Base-by-base conservation (phyloP, 2,797 vertebrate genomes). In the Silurus aristotelis region DNA sequence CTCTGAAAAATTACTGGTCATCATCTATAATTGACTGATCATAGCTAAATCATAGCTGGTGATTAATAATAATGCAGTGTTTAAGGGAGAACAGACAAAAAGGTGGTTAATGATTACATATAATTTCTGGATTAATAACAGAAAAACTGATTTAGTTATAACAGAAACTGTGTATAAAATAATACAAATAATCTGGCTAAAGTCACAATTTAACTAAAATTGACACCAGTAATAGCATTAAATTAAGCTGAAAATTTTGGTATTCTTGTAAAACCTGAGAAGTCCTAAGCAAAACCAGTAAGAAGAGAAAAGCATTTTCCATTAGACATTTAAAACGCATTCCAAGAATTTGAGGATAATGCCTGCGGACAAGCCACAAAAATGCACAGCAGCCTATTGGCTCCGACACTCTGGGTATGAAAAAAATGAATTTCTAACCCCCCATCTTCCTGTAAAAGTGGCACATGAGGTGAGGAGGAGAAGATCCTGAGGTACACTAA, bases 321-420 rank as follows among this genome's bases (percentile, higher is more conserved):
- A 90, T 84, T 91, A 80, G 86, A 86, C 80, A 78, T 87, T 90
- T 87, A 78, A 85, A 88, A 89, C 87, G 77, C 88, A 86, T 90
- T 89, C 82, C 87, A 89, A 87, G 89, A 90, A 92, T 91, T 88
- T 87, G 83, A 86, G 87, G 84, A 90, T 87, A 88, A 89, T 90
- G 91, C 88, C 89, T 88, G 88, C 68, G 82, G 90, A 89, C 84
- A 84, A 85, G 85, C 91, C 91, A 90, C 91, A 92, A 88, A 90
- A 92, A 92, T 91, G 89, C 58, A 79, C 79, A 84, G 85, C 86
- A 80, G 87, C 87, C 84, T 89, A 78, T 78, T 76, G 81, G 87
- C 78, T 89, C 83, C 52, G n/a, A 88, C 85, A 79, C 84, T 85
- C 64, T 46, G 17, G 81, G 81, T 52, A 90, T 46, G 56, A 76